phyloP scores from a whole-genome alignment of 1,140 invertebrate genomes.

The Eueides isabella region DNA sequence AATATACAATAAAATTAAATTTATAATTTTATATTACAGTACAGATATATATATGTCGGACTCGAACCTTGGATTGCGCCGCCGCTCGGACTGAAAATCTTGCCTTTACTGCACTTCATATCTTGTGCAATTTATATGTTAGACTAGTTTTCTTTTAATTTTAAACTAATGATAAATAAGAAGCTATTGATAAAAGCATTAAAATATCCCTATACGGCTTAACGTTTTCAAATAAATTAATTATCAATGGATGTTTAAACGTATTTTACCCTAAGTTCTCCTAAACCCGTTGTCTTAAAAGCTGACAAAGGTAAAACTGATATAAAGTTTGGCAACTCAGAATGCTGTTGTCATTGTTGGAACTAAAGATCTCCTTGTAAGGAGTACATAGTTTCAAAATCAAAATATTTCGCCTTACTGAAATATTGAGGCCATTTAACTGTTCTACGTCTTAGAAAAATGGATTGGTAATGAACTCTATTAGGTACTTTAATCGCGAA shows the following conservation, averaged over 20 bases:
- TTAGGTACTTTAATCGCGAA: neutral
- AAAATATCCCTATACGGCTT: no score
- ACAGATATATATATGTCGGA: no score
- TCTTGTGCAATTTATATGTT: no score
- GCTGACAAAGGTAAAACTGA: slow-evolving; percentile 34
- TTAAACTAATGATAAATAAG: no score
- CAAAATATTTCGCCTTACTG: slow-evolving; percentile 19
- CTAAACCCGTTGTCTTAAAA: slow-evolving; percentile 24
- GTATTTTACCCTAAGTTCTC: slow-evolving; percentile 18
- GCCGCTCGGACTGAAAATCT: no score
- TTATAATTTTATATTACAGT: no score
- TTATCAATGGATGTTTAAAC: neutral
- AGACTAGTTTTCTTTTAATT: no score
- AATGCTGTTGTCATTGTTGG: slow-evolving; percentile 31
- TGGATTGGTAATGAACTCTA: neutral
- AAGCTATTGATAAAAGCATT: no score
- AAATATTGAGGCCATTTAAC: neutral
- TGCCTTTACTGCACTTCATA: no score
- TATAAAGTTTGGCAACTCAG: slow-evolving; percentile 33
- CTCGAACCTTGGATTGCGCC: no score
- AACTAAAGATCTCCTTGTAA: slow-evolving; percentile 32
- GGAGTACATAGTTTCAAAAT: slow-evolving; percentile 34
- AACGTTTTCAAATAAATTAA: no score
- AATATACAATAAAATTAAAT: no score
- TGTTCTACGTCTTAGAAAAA: neutral